Evolutionary conservation across 2,797 vertebrate genomes (phyloP), one percentile per base, ranked within the genome.

Genomic region (Melopsittacus undulatus): DNA sequence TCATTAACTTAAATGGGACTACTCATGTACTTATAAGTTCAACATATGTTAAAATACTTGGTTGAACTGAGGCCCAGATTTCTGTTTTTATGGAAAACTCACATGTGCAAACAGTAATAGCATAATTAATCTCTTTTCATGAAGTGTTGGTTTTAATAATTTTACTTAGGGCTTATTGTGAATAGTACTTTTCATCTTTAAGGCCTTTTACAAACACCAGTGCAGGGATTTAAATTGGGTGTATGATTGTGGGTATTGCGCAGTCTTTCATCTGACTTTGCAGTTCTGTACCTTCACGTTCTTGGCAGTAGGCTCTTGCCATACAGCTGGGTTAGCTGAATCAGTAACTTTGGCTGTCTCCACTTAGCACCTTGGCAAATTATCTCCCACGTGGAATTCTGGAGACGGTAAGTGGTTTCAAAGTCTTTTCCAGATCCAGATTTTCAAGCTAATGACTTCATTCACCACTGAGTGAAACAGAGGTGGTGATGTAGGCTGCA

Each of bases 41-140:
- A 72, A 77, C 83, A 93, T 66, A 89, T 85, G 92, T 93, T 96
- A 89, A 95, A 95, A 59, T 43, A 24, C 88, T 94, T 92, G 32
- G 68, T 80, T 96, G 90, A 96, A 85, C 52, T 83, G 64, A n/a
- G 68, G 92, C 83, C 70, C 77, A 68, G 80, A 67, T 80, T 91
- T 92, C 78, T 93, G 2, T 80, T 97, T 95, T 90, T 90, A 83
- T 94, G 95, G 92, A 92, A 96, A 93, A 77, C 57, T 93, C 94
- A 90, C 67, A 86, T 94, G 90, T 96, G 90, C 86, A 83, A 97
- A 80, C 26, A 77, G 83, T 90, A 95, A 97, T 89, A 80, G 48
- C 57, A 62, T 92, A 95, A 94, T 97, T 95, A 92, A 95, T 97
- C 90, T 95, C 78, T 95, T 96, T 89, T 92, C 86, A 57, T 40